Base-by-base conservation (phyloP, 2,888 invertebrate species). In the Cheilosia soror region DNA sequence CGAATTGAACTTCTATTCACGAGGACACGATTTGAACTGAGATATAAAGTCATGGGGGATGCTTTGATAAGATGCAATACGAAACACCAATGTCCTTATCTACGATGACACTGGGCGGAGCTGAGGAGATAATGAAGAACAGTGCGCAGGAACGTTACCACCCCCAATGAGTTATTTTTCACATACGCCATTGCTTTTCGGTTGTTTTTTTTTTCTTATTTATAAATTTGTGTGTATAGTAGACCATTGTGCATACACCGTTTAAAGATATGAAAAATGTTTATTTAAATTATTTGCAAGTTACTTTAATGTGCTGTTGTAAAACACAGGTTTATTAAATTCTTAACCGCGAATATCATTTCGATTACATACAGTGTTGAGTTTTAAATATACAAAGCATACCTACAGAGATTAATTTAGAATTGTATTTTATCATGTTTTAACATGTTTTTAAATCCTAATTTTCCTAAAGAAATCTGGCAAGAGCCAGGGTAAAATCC, bases 81-180 rank as follows among this genome's bases (percentile, higher is more conserved):
- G 25, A 51, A 68, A 57, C 31, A 72, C 76, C 84, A 71, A 80
- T 80, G 66, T 71, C 58, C 66, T 72, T 81, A 57, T 44, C 11
- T 29, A 15, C 15, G 9, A 65, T 76, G 13, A 13, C 9, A 87
- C 27, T 58, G 55, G 86, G 81, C 68, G 80, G 84, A 76, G 84
- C 33, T 29, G n/a, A 20, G 44, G 27, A 55, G 66, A 58, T 66
- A 31, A 6, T 4, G 40, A 40, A 13, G 15, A 47, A 42, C 9
- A 86, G 4, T 88, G 89, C 90, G 90, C 90, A 90, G 86, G 73
- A 87, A 87, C 88, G 87, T 79, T 62, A 84, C 71, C 89, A 88
- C 89, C 90, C 87, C 72, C 79, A 4, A 31, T 60, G 20, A 20
- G 27, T 69, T 33, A 49, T 55, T 62, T 57, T 49, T 62, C 40